Evolutionary conservation across 2,888 invertebrate species (phyloP), one percentile per base, ranked within the genome.

Genomic region (Drosophila seclusa): DNA sequence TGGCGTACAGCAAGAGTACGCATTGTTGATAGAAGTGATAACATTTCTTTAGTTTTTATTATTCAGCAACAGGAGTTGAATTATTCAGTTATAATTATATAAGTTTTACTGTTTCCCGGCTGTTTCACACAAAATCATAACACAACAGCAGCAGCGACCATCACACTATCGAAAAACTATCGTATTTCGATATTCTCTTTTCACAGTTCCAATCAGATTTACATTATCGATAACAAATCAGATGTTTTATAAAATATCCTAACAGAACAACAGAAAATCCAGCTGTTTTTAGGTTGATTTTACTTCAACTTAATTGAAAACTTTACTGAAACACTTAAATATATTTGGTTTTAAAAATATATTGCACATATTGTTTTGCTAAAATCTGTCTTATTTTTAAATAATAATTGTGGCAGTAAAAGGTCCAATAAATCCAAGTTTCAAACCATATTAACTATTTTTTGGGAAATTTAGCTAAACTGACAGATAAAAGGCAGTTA

Each of bases 21-120:
- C 75, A 91, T 83, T n/a, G 86, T 75, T 16, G 88, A 75, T 38
- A 91, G 45, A 36, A 86, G 69, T 16, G 91, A 80, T 45, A 91
- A 68, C 91, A 91, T 91, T 71, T 81, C 64, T 78, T 61, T 77
- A 59, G 75, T 32, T 53, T 69, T 54, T 75, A 18, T 48, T 32
- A 32, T 63, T 76, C 21, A 29, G 31, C 16, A 52, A 31, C 16
- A 21, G 8, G 11, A 36, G 13, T 29, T 42, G 38, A 36, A 40
- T 64, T 49, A 36, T 50, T 49, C 48, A 53, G 27, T 62, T 62
- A 63, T 60, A 63, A 75, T 78, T 78, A 78, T 78, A 78, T 78
- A 79, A 78, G 66, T 59, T 34, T 31, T 53, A 45, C 32, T 61
- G 45, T 48, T 31, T 52, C 52, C 70, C 78, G 75, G 70, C 59